Conservation (phyloP, 2,113 vertebrate genomes). For the Empidonax traillii region DNA sequence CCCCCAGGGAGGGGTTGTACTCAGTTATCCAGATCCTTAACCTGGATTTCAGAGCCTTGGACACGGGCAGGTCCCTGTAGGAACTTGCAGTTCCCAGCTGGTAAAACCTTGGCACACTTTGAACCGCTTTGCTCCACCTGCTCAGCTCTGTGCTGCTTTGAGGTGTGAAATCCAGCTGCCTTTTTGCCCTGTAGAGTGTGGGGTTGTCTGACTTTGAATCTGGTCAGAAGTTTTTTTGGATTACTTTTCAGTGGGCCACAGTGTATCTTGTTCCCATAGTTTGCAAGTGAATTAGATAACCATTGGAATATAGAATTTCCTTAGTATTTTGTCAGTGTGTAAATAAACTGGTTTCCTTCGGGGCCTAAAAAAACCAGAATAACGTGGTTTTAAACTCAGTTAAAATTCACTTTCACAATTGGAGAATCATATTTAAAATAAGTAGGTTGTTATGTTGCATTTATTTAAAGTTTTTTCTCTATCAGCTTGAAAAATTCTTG, state of each 20-base stretch:
- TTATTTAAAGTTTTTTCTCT: background rate
- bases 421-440: background rate
- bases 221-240: background rate
- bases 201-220: background rate
- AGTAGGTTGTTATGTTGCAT: background rate
- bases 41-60: background rate
- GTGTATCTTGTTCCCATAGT: background rate
- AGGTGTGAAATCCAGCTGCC: background rate
- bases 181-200: background rate
- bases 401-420: background rate
- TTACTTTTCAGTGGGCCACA: background rate
- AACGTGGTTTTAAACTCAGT: background rate
- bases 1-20: background rate
- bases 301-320: background rate
- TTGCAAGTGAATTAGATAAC: background rate
- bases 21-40: background rate
- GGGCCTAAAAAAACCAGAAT: background rate
- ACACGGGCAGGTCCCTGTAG: background rate
- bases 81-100: conserved; percentile 1
- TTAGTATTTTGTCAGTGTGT: background rate
- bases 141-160: background rate
- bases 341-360: background rate
- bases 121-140: background rate
- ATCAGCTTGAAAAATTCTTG: background rate
- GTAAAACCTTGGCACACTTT: background rate